Conservation (phyloP, 2,797 vertebrate genomes). For the Pangasius larnaudii region DNA sequence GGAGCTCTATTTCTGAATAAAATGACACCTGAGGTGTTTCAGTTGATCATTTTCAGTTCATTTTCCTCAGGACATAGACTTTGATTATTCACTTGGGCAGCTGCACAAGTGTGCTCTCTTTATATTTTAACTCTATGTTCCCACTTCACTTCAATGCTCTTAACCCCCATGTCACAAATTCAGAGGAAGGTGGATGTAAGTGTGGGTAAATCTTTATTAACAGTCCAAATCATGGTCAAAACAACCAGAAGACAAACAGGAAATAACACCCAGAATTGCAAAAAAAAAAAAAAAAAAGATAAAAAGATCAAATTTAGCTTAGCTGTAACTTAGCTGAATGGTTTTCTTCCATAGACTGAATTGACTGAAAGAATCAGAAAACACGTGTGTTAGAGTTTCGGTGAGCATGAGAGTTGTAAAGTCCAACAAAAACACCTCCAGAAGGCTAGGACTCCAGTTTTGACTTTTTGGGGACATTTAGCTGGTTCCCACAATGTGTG, state of each 20-base stretch:
- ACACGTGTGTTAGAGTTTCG: not conserved
- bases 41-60: not conserved
- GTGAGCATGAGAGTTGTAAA: not conserved
- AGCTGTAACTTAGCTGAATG: not conserved
- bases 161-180: not conserved
- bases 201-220: not conserved
- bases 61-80: not conserved
- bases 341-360: not conserved
- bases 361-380: constrained; percentile 2
- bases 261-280: not conserved
- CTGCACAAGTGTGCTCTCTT: too few species aligned
- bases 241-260: not conserved
- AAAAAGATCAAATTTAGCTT: too few species aligned
- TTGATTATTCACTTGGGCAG: not conserved
- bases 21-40: not conserved
- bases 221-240: not conserved
- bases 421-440: too few species aligned
- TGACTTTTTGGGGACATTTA: too few species aligned
- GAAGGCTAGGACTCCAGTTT: too few species aligned
- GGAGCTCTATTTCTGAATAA: not conserved
- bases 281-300: not conserved
- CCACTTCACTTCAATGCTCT: not conserved
- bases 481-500: too few species aligned
- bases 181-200: not conserved
- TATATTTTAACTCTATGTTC: not conserved